A percentile compares a stretch with the other conserved stretches of the same genome.
These are phyloP conservation scores for Falco columbarius DNA, from an alignment of 2,797 vertebrate species.

Conservation along the genomic window DNA sequence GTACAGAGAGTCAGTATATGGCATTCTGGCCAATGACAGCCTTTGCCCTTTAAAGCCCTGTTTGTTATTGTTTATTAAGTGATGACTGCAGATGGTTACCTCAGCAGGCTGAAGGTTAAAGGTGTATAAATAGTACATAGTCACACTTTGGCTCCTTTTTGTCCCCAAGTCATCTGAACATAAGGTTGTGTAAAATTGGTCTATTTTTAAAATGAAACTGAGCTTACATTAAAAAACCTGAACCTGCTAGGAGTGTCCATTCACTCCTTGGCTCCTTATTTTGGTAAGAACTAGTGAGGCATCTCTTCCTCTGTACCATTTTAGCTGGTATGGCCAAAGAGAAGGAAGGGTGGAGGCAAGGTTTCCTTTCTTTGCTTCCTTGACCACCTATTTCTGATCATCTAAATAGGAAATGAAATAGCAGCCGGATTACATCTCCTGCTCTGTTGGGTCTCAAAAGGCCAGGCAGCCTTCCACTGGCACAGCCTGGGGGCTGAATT, in stretches of 20 bases:
- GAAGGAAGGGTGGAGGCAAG: background rate
- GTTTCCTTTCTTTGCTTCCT: background rate
- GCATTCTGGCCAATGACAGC: background rate
- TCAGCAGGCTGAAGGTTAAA: constrained; percentile 14
- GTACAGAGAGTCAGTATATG: background rate
- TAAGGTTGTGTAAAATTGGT: background rate
- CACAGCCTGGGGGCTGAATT: background rate
- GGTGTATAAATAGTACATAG: background rate
- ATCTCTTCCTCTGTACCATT: background rate
- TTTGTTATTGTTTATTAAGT: background rate
- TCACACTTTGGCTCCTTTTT: background rate
- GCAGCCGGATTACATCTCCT: background rate
- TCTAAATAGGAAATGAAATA: background rate
- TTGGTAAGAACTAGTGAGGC: background rate
- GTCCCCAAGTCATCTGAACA: background rate
- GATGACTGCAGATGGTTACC: constrained; percentile 15
- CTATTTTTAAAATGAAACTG: background rate
- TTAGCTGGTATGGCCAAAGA: background rate
- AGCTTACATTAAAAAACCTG: background rate
- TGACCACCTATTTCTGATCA: background rate
- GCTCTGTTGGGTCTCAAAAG: background rate
- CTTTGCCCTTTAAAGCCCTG: background rate
- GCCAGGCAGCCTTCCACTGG: background rate
- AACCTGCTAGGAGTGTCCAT: accelerated
- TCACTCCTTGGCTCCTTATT: background rate